Evolutionary conservation across 1,140 invertebrate species (phyloP).

Genomic region (Coptotermes formosanus): DNA sequence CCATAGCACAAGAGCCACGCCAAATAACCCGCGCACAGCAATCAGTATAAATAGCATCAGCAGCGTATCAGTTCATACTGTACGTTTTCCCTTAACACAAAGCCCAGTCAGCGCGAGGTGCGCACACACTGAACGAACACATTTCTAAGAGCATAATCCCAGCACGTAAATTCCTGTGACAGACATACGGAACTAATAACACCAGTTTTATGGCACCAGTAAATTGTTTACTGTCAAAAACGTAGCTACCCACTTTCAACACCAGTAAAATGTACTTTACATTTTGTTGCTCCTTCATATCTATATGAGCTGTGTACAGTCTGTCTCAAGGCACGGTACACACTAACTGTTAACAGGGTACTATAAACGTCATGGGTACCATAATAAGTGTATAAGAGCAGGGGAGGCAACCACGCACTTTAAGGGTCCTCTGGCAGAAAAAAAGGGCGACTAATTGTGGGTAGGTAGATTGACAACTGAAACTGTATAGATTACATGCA

Average conservation of each 20-base stretch:
- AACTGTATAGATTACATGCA: too few relatives aligned
- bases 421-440: too few relatives aligned
- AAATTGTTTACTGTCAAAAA: slow-evolving; percentile 1
- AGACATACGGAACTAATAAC: not conserved
- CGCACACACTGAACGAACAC: not conserved
- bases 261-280: not conserved
- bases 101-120: not conserved
- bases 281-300: not conserved
- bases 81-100: not conserved
- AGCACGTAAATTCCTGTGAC: not conserved
- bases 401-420: too few relatives aligned
- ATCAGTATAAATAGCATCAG: not conserved
- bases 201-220: not conserved
- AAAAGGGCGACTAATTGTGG: too few relatives aligned
- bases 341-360: too few relatives aligned
- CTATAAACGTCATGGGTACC: too few relatives aligned
- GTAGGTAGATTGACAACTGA: too few relatives aligned
- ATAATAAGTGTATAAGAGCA: too few relatives aligned
- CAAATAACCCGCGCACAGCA: not conserved
- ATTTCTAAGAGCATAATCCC: not conserved
- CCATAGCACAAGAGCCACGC: too few relatives aligned
- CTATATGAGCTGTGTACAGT: not conserved
- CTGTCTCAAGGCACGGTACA: not conserved
- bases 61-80: not conserved
- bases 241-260: not conserved